These are phyloP conservation scores for Thecocarcelia acutangulata DNA, from an alignment of 2,888 invertebrate genomes.

Conservation along the genomic window DNA sequence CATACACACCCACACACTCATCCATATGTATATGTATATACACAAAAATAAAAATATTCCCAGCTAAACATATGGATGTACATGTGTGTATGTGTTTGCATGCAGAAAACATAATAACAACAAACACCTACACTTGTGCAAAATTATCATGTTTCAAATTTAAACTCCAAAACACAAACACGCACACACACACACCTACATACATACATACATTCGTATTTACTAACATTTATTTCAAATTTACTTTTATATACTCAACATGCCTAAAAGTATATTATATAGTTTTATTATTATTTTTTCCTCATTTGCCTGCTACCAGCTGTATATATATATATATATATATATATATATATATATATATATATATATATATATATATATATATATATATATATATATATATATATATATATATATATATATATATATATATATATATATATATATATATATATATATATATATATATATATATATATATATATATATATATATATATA, in stretches of 20 bases:
- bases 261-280: conserved; percentile 46
- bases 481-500: neutral
- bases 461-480: neutral
- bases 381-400: neutral
- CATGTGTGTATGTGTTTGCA: neutral
- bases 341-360: neutral
- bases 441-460: neutral
- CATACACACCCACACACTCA: conserved; percentile 31
- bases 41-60: no score
- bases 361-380: neutral
- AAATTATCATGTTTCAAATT: conserved; percentile 53
- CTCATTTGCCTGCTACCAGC: conserved; percentile 15
- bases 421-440: neutral
- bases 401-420: neutral
- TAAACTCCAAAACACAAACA: conserved; percentile 23
- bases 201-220: neutral
- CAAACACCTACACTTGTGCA: conserved; percentile 49
- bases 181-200: neutral
- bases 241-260: conserved; percentile 19
- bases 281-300: conserved; percentile 32
- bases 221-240: conserved; percentile 5
- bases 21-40: neutral
- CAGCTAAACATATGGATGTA: no score
- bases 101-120: conserved; percentile 48
- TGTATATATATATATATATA: neutral